A percentile compares a stretch with the other conserved stretches of the same genome.
Evolutionary conservation across 2,797 vertebrate species (phyloP).

Genomic region (Columba guinea): DNA sequence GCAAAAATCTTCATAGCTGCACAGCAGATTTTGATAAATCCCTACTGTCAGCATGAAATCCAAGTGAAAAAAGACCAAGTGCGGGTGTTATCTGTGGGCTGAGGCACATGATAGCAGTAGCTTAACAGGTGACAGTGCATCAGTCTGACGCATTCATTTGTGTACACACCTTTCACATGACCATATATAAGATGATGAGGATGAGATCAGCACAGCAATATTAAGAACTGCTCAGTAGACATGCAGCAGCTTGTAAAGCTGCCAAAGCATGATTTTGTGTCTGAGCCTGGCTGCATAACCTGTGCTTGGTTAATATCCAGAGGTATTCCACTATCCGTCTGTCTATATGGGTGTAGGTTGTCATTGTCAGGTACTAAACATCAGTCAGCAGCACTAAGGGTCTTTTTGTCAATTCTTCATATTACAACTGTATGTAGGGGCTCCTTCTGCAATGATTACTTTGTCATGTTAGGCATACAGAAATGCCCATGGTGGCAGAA

Average conservation of each 20-base stretch:
- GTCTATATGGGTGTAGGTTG: background rate
- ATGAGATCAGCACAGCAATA: background rate
- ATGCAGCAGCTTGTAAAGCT: background rate
- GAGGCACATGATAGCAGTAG: background rate
- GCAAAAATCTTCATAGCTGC: background rate
- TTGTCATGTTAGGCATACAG: background rate
- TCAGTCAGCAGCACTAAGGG: background rate
- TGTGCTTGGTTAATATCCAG: background rate
- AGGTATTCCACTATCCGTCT: background rate
- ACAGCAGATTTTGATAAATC: conserved; percentile 18
- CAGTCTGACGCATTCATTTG: background rate
- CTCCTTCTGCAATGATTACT: background rate
- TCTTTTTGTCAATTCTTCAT: background rate
- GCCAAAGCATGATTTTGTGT: background rate
- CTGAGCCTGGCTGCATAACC: background rate
- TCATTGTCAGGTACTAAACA: background rate
- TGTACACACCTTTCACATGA: background rate
- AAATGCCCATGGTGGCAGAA: background rate
- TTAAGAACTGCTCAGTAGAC: background rate
- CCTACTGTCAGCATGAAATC: background rate
- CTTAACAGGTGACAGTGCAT: background rate
- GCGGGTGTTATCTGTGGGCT: background rate
- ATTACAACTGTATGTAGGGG: background rate
- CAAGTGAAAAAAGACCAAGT: background rate
- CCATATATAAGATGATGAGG: background rate